Percentiles rank a stretch among this genome's conserved stretches.
Evolutionary conservation across 2,797 vertebrate genomes (phyloP).

Genomic region (Sebastes iracundus): DNA sequence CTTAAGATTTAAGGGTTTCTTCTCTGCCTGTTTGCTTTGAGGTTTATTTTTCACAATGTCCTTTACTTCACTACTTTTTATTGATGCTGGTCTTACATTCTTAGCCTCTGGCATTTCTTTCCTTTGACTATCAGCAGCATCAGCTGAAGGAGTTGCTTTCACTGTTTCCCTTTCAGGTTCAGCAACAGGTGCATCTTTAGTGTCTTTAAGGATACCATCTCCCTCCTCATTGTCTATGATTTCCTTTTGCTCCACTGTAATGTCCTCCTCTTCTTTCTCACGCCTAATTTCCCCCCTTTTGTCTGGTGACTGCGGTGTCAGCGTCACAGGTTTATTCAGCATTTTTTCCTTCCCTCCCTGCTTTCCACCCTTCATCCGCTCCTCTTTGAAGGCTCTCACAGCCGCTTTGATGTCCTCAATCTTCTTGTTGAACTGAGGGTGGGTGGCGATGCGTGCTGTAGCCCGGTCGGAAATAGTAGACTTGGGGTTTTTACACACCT

Average conservation of each 20-base stretch:
- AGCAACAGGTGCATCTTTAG: background rate
- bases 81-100: background rate
- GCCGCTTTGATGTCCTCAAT: conserved; percentile 85
- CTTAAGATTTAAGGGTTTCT: background rate
- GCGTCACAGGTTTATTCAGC: conserved; percentile 16
- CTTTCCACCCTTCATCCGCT: conserved; percentile 52
- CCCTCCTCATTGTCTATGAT: background rate
- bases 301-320: background rate
- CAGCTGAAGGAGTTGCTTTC: background rate
- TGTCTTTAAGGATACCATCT: background rate
- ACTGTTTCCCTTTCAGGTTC: background rate
- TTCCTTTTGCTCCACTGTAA: background rate
- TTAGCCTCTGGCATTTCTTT: conserved; percentile 6
- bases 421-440: conserved; percentile 89
- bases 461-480: conserved; percentile 87
- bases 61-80: conserved; percentile 18
- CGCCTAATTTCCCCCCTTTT: background rate
- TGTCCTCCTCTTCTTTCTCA: background rate
- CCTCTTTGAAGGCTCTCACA: conserved; percentile 78
- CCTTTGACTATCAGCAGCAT: background rate
- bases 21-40: conserved; percentile 9
- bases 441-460: conserved; percentile 87
- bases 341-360: conserved; percentile 7
- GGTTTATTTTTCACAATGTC: background rate
- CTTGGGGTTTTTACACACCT: conserved; percentile 87